Conservation (phyloP, 64 coral and sea anemone species). For the Catalaphyllia jardinei region DNA sequence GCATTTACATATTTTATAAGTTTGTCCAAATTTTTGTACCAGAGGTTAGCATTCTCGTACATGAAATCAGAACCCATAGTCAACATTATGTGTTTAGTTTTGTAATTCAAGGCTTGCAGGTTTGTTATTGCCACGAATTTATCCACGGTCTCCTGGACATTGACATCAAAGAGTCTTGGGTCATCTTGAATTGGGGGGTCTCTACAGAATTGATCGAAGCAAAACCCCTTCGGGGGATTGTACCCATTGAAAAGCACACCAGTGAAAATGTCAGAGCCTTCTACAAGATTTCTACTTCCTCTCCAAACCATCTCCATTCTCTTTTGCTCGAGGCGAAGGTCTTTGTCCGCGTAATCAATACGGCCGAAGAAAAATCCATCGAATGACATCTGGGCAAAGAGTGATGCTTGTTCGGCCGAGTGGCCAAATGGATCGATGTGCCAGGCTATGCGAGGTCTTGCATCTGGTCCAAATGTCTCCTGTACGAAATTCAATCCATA, state of each 20-base stretch:
- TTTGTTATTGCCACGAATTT: constrained; percentile 27
- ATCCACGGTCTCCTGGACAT: constrained; percentile 41
- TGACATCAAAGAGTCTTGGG: constrained; percentile 28
- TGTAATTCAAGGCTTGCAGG: constrained; percentile 47
- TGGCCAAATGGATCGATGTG: constrained; percentile 76
- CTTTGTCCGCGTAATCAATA: constrained; percentile 62
- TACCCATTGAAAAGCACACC: constrained; percentile 62
- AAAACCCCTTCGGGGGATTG: constrained; percentile 59
- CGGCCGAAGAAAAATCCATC: constrained; percentile 75
- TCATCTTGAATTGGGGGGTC: constrained; percentile 38
- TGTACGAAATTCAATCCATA: constrained; percentile 60
- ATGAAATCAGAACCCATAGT: constrained; percentile 76
- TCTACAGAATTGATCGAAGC: constrained; percentile 61
- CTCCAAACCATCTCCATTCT: constrained; percentile 71
- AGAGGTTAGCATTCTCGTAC: constrained; percentile 71
- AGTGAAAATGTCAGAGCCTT: constrained; percentile 70
- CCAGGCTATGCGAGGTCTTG: constrained; percentile 66
- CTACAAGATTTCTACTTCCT: constrained; percentile 54
- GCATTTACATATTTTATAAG: constrained; percentile 57
- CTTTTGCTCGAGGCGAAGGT: constrained; percentile 31
- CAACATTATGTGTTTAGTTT: constrained; percentile 60
- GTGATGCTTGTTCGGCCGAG: constrained; percentile 68
- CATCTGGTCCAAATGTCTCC: constrained; percentile 61
- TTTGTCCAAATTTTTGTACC: constrained; percentile 73
- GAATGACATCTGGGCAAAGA: constrained; percentile 74